A percentile compares a stretch with the other conserved stretches of the same genome.
Evolutionary conservation across 2,113 vertebrate species (phyloP).

Genomic region (Triplophysa tibetana): DNA sequence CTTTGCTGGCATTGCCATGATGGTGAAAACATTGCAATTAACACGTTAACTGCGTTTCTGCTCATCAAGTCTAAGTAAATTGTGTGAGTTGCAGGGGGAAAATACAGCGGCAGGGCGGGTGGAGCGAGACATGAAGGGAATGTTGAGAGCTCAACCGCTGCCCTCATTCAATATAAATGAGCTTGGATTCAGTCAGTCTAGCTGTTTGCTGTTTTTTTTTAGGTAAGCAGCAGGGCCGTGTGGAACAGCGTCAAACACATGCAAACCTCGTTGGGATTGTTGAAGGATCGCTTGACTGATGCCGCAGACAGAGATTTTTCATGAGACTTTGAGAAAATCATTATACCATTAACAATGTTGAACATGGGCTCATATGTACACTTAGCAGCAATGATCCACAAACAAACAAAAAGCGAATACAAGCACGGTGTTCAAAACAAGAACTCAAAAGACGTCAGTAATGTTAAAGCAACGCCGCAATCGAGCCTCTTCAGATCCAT

Average conservation of each 20-base stretch:
- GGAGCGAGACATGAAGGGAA: constrained; percentile 27
- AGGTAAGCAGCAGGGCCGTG: constrained; percentile 34
- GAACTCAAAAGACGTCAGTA: neutral
- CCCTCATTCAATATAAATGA: constrained; percentile 47
- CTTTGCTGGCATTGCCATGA: constrained; percentile 32
- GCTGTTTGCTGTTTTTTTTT: constrained; percentile 38
- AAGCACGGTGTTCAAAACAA: neutral
- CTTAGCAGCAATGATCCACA: neutral
- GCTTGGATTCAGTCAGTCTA: constrained; percentile 37
- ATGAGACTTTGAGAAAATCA: neutral
- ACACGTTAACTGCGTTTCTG: constrained; percentile 43
- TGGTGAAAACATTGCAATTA: constrained; percentile 46
- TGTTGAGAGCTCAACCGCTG: constrained; percentile 11
- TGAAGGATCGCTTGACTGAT: neutral
- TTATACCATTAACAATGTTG: neutral
- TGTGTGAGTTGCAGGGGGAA: constrained; percentile 6
- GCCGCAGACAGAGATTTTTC: neutral
- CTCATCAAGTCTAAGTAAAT: constrained; percentile 46
- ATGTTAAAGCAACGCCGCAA: neutral
- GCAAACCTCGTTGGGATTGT: neutral
- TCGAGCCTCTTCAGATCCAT: neutral
- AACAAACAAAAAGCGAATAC: neutral
- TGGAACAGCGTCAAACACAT: neutral
- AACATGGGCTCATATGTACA: neutral
- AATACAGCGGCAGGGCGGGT: neutral